These are phyloP conservation scores for Nysson spinosus DNA, from an alignment of 2,888 invertebrate genomes.

Conservation along the genomic window DNA sequence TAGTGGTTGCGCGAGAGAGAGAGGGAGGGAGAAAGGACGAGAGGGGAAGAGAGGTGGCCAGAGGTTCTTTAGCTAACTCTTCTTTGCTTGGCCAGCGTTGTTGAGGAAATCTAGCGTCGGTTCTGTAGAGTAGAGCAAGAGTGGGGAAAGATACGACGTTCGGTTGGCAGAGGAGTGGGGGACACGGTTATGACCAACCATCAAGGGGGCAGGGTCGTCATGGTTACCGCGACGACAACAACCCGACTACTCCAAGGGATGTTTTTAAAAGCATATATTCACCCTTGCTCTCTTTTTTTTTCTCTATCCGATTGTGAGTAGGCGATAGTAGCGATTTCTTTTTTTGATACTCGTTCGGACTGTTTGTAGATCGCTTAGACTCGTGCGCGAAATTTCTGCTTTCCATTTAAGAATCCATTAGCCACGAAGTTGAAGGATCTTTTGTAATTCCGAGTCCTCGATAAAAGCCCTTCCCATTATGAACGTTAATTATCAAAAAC, in stretches of 20 bases:
- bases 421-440: too few species aligned
- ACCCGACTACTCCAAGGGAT: conserved; percentile 65
- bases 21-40: conserved; percentile 20
- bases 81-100: conserved; percentile 68
- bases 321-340: conserved; percentile 20
- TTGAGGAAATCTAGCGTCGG: conserved; percentile 67
- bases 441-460: too few species aligned
- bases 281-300: conserved; percentile 44
- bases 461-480: too few species aligned
- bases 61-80: conserved; percentile 58
- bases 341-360: conserved; percentile 9
- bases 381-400: background rate
- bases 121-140: conserved; percentile 15
- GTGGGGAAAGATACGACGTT: conserved; percentile 32
- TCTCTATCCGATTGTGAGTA: conserved; percentile 29
- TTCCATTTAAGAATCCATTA: too few species aligned
- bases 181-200: conserved; percentile 71
- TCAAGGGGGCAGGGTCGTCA: conserved; percentile 71
- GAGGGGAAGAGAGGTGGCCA: conserved; percentile 43
- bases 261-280: conserved; percentile 64
- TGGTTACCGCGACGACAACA: conserved; percentile 76
- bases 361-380: background rate
- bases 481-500: too few species aligned
- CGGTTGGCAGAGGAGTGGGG: conserved; percentile 44
- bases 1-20: conserved; percentile 16